A percentile compares a stretch with the other conserved stretches of the same genome.
phyloP scores from a whole-genome alignment of 2,888 invertebrate genomes.

The Ligdia adustata region DNA sequence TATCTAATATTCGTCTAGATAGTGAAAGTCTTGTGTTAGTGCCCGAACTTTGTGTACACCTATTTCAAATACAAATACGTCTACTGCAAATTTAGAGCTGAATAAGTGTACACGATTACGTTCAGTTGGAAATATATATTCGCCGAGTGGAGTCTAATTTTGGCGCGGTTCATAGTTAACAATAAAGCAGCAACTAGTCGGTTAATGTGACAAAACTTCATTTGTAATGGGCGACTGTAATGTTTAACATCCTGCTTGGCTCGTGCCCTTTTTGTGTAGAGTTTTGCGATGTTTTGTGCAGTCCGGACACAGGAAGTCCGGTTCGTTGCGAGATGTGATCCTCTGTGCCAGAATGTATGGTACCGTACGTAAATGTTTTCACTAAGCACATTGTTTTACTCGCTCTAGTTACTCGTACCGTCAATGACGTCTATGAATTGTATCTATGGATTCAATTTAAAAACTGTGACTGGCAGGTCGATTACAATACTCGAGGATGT shows the following conservation, averaged over 20 bases:
- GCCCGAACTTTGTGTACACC: no score
- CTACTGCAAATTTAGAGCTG: slow-evolving; percentile 4
- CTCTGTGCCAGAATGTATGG: slow-evolving; percentile 3
- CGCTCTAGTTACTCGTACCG: slow-evolving; percentile 16
- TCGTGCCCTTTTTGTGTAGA: slow-evolving; percentile 52
- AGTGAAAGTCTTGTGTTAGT: no score
- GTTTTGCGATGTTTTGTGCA: slow-evolving; percentile 61
- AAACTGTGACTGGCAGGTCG: no score
- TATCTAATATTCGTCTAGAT: no score
- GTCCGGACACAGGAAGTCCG: slow-evolving; percentile 61
- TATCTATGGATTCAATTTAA: no score
- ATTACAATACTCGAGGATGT: no score
- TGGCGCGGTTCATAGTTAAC: slow-evolving; percentile 39
- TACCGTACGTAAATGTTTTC: slow-evolving; percentile 33
- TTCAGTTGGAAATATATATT: slow-evolving; percentile 15
- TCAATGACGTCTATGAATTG: no score
- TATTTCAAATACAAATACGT: no score
- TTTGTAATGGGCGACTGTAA: slow-evolving; percentile 50
- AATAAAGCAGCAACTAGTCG: slow-evolving; percentile 42
- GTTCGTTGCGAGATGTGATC: slow-evolving; percentile 54
- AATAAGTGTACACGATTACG: not conserved
- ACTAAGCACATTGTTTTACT: slow-evolving; percentile 21
- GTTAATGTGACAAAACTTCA: slow-evolving; percentile 38
- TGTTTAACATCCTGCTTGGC: slow-evolving; percentile 54
- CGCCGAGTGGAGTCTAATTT: slow-evolving; percentile 34